Conservation (phyloP, 1,140 invertebrate species). For the Drosophila tropicalis region DNA sequence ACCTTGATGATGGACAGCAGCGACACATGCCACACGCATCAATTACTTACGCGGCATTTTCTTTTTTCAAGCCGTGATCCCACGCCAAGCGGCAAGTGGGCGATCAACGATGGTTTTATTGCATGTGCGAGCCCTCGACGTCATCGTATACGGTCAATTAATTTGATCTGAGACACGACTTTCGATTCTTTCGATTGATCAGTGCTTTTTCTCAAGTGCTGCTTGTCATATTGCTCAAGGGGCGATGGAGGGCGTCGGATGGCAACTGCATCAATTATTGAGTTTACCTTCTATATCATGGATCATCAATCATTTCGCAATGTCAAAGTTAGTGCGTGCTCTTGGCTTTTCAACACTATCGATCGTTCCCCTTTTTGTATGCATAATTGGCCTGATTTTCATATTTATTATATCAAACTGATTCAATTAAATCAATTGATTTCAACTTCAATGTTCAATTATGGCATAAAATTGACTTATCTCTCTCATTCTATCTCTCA, state of each 20-base stretch:
- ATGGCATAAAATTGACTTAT: slow-evolving; percentile 21
- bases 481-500: not conserved
- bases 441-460: not conserved
- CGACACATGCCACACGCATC: slow-evolving; percentile 21
- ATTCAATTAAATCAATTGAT: slow-evolving; percentile 20
- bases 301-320: slow-evolving; percentile 18
- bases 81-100: slow-evolving; percentile 12
- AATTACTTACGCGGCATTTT: slow-evolving; percentile 23
- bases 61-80: slow-evolving; percentile 2
- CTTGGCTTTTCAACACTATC: slow-evolving; percentile 5
- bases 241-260: not conserved
- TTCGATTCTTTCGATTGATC: slow-evolving; percentile 9
- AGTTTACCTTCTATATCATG: slow-evolving; percentile 9
- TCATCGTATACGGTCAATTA: slow-evolving; percentile 19
- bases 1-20: slow-evolving; percentile 16
- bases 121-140: slow-evolving; percentile 17
- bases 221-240: not conserved
- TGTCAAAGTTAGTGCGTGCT: slow-evolving; percentile 18
- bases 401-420: slow-evolving; percentile 15
- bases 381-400: slow-evolving; percentile 25
- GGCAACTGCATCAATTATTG: slow-evolving; percentile 9
- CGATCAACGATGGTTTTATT: slow-evolving; percentile 17
- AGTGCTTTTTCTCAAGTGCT: not conserved
- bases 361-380: not conserved
- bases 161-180: slow-evolving; percentile 5